Percentiles rank a stretch among this genome's conserved stretches.
phyloP scores from a whole-genome alignment of 2,797 vertebrate species.

The Gobionotothen gibberifrons region DNA sequence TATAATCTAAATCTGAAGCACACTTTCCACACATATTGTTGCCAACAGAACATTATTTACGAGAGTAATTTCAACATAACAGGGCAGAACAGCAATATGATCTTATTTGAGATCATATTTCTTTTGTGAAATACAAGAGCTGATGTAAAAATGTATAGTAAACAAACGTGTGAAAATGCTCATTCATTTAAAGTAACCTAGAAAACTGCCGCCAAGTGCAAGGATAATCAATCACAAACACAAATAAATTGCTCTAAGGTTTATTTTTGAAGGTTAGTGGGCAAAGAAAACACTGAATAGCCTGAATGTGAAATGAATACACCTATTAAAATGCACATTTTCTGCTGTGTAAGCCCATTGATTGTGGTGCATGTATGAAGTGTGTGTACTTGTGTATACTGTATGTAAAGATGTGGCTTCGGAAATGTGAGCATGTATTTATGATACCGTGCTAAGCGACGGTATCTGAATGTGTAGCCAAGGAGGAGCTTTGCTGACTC shows the following conservation, averaged over 20 bases:
- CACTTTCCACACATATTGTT: slow-evolving; percentile 1
- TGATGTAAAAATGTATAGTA: slow-evolving; percentile 30
- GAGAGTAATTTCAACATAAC: slow-evolving; percentile 28
- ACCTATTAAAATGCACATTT: slow-evolving; percentile 65
- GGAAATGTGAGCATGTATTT: slow-evolving; percentile 28
- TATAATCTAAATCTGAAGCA: slow-evolving; percentile 23
- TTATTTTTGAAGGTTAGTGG: slow-evolving; percentile 49
- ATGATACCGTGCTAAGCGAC: slow-evolving; percentile 13
- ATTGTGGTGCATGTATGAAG: slow-evolving; percentile 38
- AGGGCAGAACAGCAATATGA: background rate
- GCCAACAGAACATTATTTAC: slow-evolving; percentile 11
- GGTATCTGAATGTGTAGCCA: slow-evolving; percentile 21
- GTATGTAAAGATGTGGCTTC: slow-evolving; percentile 10
- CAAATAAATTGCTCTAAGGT: slow-evolving; percentile 55
- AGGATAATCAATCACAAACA: slow-evolving; percentile 67
- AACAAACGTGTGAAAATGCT: slow-evolving; percentile 25
- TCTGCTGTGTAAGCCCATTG: slow-evolving; percentile 64
- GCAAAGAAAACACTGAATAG: slow-evolving; percentile 42
- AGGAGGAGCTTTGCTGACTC: slow-evolving; percentile 59
- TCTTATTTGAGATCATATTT: slow-evolving; percentile 16
- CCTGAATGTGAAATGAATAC: slow-evolving; percentile 63
- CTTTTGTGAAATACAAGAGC: slow-evolving; percentile 13
- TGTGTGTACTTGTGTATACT: background rate
- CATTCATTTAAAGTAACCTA: slow-evolving; percentile 38
- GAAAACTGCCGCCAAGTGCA: slow-evolving; percentile 33